These are phyloP conservation scores for Bufotes viridis DNA, from an alignment of 2,797 vertebrate species.

Conservation along the genomic window DNA sequence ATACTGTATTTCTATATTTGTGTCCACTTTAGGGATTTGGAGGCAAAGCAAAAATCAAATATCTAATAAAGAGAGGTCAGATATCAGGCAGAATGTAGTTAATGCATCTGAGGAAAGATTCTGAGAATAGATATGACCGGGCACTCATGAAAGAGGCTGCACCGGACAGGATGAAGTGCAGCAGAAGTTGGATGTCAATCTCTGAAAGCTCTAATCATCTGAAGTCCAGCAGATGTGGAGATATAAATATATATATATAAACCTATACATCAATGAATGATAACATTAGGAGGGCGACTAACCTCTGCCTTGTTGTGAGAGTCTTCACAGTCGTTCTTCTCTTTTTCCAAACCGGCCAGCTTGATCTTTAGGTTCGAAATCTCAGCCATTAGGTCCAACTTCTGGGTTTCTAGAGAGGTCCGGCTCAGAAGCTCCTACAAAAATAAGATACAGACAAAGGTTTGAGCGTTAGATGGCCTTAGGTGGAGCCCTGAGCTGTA, in stretches of 20 bases:
- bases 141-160: neutral
- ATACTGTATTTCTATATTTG: neutral
- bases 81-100: neutral
- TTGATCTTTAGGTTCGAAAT: constrained; percentile 94
- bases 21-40: neutral
- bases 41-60: constrained; percentile 3
- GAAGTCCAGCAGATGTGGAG: constrained; percentile 4
- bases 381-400: constrained; percentile 92
- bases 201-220: neutral
- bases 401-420: constrained; percentile 91
- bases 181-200: neutral
- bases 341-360: constrained; percentile 91
- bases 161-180: neutral
- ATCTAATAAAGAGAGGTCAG: neutral
- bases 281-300: constrained; percentile 13
- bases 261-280: neutral
- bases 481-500: neutral
- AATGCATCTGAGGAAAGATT: neutral
- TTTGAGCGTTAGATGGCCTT: neutral
- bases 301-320: constrained; percentile 97
- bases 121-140: constrained; percentile 5
- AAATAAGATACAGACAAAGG: neutral
- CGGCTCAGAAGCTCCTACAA: constrained; percentile 92
- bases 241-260: constrained; percentile 11
- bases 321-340: constrained; percentile 84